Conservation (phyloP, 2,888 invertebrate species). For the Chymomyza procnemis region DNA sequence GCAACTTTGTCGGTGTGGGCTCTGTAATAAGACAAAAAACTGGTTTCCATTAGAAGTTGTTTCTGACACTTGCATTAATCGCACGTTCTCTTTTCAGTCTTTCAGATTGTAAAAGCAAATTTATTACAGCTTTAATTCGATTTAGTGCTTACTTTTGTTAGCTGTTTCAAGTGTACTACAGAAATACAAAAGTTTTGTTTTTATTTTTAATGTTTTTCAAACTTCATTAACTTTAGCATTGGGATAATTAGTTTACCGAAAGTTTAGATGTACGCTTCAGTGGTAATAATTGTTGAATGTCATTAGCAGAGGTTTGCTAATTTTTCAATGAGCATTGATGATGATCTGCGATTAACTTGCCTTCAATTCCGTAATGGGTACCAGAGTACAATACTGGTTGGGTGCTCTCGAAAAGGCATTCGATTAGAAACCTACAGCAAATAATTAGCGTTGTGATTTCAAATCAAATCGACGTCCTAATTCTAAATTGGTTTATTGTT, state of each 20-base stretch:
- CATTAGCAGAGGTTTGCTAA: not conserved
- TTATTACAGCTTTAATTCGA: not conserved
- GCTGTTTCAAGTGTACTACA: too few species aligned
- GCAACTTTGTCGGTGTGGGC: conserved; percentile 24
- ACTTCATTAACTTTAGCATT: not conserved
- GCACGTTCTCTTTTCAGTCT: conserved; percentile 2
- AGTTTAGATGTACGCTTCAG: not conserved
- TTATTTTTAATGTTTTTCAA: not conserved
- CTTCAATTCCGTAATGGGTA: not conserved
- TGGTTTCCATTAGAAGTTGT: conserved; percentile 58
- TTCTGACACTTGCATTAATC: not conserved
- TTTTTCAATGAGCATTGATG: not conserved
- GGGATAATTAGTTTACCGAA: not conserved
- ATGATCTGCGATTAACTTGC: not conserved
- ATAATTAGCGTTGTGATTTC: too few species aligned
- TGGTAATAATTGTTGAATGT: not conserved
- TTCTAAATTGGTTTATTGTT: too few species aligned
- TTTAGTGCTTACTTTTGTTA: not conserved
- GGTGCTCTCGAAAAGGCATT: not conserved
- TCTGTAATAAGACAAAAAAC: conserved; percentile 40
- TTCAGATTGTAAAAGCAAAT: not conserved
- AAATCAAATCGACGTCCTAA: too few species aligned
- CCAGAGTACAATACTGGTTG: not conserved
- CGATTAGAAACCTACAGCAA: too few species aligned
- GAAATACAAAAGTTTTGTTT: not conserved